A percentile compares a stretch with the other conserved stretches of the same genome.
Evolutionary conservation across 92 coral and sea anemone genomes (phyloP).

Genomic region (Actinostola sp.): DNA sequence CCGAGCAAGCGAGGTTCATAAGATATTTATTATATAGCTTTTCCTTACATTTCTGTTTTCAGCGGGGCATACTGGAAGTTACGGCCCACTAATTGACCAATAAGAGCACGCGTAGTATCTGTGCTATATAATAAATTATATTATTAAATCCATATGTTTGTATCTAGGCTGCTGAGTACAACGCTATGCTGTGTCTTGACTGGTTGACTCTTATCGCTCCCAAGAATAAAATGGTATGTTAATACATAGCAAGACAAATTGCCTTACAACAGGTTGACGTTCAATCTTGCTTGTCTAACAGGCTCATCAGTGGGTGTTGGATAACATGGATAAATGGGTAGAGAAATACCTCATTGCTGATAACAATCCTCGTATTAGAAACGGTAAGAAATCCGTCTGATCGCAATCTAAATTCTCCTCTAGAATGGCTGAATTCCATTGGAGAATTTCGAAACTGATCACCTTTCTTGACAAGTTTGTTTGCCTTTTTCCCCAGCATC

Average conservation of each 20-base stretch:
- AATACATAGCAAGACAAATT: too few species aligned
- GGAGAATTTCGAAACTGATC: not conserved
- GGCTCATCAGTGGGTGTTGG: conserved; percentile 99
- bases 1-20: too few species aligned
- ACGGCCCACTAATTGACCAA: too few species aligned
- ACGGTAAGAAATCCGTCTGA: conserved; percentile 59
- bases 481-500: conserved; percentile 57
- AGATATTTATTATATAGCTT: too few species aligned
- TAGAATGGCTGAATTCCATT: too few species aligned
- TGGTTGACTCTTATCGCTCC: conserved; percentile 94
- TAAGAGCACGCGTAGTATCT: too few species aligned
- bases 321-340: conserved; percentile 96
- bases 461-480: not conserved
- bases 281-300: conserved; percentile 10
- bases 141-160: not conserved
- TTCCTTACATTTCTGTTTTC: too few species aligned
- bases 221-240: conserved; percentile 86
- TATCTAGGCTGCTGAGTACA: conserved; percentile 93
- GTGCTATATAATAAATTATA: too few species aligned
- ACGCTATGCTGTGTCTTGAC: conserved; percentile 93
- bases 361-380: conserved; percentile 91
- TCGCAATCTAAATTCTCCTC: too few species aligned
- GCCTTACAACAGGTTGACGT: too few species aligned
- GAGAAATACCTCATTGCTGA: conserved; percentile 92
- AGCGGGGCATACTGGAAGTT: too few species aligned